Percentiles rank a stretch among this genome's conserved stretches.
phyloP scores from a whole-genome alignment of 37 sponge, comb jelly and placozoan species.

The Eunapius fragilis region DNA sequence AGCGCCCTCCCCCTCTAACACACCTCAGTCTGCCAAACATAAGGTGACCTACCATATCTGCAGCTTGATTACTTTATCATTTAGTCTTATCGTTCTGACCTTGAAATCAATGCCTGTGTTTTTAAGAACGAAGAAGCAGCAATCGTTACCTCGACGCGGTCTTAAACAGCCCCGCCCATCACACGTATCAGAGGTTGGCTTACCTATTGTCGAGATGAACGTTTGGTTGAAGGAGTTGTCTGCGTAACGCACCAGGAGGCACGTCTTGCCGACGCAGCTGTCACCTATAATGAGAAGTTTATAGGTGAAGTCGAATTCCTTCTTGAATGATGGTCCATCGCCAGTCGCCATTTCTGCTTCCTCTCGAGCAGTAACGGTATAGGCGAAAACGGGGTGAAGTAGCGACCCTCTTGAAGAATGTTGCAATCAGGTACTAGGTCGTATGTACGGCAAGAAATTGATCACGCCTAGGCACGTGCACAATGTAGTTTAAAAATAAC shows the following conservation, averaged over 20 bases:
- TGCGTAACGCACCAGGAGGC: conserved; percentile 88
- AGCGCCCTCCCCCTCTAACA: too few species aligned
- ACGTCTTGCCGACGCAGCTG: conserved; percentile 92
- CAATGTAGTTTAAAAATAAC: neutral
- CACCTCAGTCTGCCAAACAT: too few species aligned
- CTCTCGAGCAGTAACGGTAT: neutral
- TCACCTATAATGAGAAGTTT: conserved; percentile 94
- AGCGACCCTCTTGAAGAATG: neutral
- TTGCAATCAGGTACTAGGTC: neutral
- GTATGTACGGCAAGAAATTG: neutral
- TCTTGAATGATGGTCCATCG: conserved; percentile 44
- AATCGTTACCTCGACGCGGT: neutral
- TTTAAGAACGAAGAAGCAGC: neutral
- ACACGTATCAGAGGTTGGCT: neutral
- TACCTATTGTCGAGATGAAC: conserved; percentile 95
- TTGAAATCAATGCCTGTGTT: conserved; percentile 91
- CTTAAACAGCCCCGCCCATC: neutral
- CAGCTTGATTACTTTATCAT: conserved; percentile 88
- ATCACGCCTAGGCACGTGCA: neutral
- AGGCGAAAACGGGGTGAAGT: too few species aligned
- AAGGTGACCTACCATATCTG: conserved; percentile 83
- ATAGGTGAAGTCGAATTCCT: conserved; percentile 85
- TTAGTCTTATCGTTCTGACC: conserved; percentile 92
- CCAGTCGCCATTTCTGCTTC: neutral
- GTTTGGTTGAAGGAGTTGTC: conserved; percentile 94